phyloP scores from a whole-genome alignment of 1,140 invertebrate species.

The Trissolcus basalis region DNA sequence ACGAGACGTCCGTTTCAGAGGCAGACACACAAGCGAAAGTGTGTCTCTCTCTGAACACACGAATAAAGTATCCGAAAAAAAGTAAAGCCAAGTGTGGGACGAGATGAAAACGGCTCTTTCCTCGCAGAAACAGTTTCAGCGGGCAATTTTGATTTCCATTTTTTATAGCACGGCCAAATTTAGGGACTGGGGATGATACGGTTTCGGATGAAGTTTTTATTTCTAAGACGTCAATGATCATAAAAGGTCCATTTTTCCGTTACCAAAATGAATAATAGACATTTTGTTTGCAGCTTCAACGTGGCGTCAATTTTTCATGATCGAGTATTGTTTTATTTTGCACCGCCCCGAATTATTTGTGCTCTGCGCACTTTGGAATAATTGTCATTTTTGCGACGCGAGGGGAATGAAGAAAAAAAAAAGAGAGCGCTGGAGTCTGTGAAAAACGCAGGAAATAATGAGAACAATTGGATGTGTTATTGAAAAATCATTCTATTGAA shows the following conservation, averaged over 20 bases:
- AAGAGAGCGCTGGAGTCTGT: too few relatives aligned
- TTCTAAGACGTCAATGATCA: too few relatives aligned
- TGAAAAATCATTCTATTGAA: slow-evolving; percentile 32
- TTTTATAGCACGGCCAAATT: neutral
- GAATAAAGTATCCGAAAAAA: neutral
- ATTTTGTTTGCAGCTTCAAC: too few relatives aligned
- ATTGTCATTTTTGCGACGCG: too few relatives aligned
- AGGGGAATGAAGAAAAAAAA: too few relatives aligned
- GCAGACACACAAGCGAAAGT: neutral
- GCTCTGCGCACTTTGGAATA: too few relatives aligned
- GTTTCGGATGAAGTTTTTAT: neutral
- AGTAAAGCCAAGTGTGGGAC: neutral
- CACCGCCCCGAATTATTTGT: too few relatives aligned
- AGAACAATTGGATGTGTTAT: slow-evolving; percentile 11
- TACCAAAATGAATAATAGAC: too few relatives aligned
- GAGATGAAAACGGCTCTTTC: neutral
- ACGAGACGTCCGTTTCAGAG: too few relatives aligned
- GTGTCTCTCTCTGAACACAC: neutral
- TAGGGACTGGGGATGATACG: neutral
- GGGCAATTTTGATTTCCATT: neutral
- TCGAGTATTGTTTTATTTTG: too few relatives aligned
- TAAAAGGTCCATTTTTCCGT: too few relatives aligned
- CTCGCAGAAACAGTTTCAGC: neutral
- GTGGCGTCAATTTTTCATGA: too few relatives aligned
- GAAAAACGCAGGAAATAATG: slow-evolving; percentile 18